Evolutionary conservation across 2,888 invertebrate genomes (phyloP).

Genomic region (Lasioglossum lativentre): DNA sequence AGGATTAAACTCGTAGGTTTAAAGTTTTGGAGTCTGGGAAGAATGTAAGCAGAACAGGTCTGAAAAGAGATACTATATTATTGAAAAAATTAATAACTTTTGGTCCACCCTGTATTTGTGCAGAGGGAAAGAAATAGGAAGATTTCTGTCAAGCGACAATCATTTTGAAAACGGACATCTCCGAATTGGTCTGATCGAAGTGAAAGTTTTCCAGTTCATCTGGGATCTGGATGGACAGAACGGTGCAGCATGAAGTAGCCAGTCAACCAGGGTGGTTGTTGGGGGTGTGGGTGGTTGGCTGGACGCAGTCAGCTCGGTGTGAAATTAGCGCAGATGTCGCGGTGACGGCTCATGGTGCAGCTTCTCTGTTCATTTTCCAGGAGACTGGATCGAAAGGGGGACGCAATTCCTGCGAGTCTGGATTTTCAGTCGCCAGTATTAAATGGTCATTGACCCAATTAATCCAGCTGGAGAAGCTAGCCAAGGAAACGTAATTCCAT

Average conservation of each 20-base stretch:
- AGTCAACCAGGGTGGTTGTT: constrained; percentile 71
- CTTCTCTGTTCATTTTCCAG: constrained; percentile 84
- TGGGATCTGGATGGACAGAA: constrained; percentile 59
- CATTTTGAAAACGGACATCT: constrained; percentile 46
- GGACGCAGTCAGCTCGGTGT: constrained; percentile 82
- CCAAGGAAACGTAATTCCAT: constrained; percentile 70
- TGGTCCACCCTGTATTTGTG: background rate
- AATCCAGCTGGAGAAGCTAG: constrained; percentile 64
- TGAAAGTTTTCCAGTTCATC: constrained; percentile 66
- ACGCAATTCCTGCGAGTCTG: constrained; percentile 70
- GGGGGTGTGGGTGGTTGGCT: constrained; percentile 64
- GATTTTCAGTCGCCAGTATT: constrained; percentile 78
- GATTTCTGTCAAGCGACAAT: constrained; percentile 29
- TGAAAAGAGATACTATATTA: background rate
- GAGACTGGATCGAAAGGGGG: constrained; percentile 82
- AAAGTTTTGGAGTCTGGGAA: background rate
- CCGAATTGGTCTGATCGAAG: constrained; percentile 54
- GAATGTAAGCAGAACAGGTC: background rate
- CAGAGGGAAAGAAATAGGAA: constrained; percentile 74
- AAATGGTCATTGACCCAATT: constrained; percentile 78
- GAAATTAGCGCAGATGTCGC: constrained; percentile 85
- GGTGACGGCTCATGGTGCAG: constrained; percentile 81
- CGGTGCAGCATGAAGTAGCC: constrained; percentile 66
- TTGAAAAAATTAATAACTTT: background rate
- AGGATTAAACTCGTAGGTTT: background rate